Evolutionary conservation across 2,888 invertebrate genomes (phyloP).

Genomic region (Pediacus dermestoides): DNA sequence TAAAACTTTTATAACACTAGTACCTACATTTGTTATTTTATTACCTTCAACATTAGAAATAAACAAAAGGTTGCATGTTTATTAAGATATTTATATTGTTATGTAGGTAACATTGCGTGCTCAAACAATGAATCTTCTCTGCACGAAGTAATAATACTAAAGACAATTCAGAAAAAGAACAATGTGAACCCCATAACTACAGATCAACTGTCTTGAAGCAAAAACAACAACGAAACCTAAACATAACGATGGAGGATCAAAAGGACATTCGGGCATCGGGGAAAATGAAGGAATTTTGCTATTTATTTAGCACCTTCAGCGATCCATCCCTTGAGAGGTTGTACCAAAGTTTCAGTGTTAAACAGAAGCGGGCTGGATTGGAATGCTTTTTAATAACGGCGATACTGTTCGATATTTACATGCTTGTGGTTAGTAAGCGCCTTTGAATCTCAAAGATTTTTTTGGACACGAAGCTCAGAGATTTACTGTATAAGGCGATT

Average conservation of each 20-base stretch:
- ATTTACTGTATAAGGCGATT: no score
- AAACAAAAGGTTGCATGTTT: slow-evolving; percentile 4
- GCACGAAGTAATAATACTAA: slow-evolving; percentile 8
- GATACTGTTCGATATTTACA: slow-evolving; percentile 64
- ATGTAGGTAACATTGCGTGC: slow-evolving; percentile 1
- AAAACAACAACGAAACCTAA: neutral
- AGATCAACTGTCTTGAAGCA: slow-evolving; percentile 4
- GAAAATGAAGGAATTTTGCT: slow-evolving; percentile 39
- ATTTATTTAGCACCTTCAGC: slow-evolving; percentile 52
- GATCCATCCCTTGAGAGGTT: slow-evolving; percentile 64
- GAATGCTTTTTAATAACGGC: slow-evolving; percentile 66
- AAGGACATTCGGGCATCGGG: slow-evolving; percentile 37
- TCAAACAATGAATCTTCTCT: slow-evolving; percentile 4
- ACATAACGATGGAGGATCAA: slow-evolving; percentile 37
- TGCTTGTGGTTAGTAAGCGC: slow-evolving; percentile 55
- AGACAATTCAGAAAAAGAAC: slow-evolving; percentile 1
- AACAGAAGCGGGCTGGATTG: slow-evolving; percentile 68
- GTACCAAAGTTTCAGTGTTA: slow-evolving; percentile 68
- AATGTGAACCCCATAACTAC: slow-evolving; percentile 10
- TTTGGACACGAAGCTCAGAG: no score
- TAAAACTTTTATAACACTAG: no score
- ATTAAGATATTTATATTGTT: neutral
- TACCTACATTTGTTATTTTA: no score
- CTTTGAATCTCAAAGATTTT: slow-evolving; percentile 28
- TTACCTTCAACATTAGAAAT: no score